These are phyloP conservation scores for Deroptyus accipitrinus DNA, from an alignment of 2,113 vertebrate species.

Conservation along the genomic window DNA sequence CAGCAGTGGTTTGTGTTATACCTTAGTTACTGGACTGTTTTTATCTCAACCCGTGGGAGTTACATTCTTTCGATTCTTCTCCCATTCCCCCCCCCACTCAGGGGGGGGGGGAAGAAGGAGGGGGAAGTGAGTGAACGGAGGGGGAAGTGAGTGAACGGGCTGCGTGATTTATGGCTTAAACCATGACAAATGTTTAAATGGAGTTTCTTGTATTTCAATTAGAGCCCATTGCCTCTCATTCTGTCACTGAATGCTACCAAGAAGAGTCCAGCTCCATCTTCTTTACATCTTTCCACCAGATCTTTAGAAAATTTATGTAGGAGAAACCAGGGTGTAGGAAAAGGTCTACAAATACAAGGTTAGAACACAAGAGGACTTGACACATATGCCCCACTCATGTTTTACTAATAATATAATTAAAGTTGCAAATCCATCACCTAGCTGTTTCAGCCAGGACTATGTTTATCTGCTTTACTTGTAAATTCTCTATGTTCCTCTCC, in stretches of 20 bases:
- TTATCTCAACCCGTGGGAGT: too few species aligned
- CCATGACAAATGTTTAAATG: not conserved
- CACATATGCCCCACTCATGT: not conserved
- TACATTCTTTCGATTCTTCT: too few species aligned
- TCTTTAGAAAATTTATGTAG: not conserved
- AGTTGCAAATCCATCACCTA: not conserved
- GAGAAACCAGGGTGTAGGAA: not conserved
- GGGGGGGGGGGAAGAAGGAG: too few species aligned
- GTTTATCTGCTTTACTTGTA: not conserved
- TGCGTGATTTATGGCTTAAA: too few species aligned
- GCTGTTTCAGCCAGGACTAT: not conserved
- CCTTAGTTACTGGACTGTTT: too few species aligned
- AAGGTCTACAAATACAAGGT: not conserved
- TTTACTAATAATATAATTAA: not conserved
- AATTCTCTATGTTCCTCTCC: not conserved
- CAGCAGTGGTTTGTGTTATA: too few species aligned
- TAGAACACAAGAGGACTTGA: not conserved
- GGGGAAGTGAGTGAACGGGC: too few species aligned
- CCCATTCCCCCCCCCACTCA: too few species aligned
- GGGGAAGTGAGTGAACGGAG: too few species aligned
- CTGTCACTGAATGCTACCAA: not conserved
- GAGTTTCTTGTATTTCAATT: not conserved
- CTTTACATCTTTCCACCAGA: not conserved
- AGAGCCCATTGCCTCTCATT: not conserved
- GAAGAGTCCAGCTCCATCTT: not conserved